These are phyloP conservation scores for Euplexia lucipara DNA, from an alignment of 2,888 invertebrate genomes.

Conservation along the genomic window DNA sequence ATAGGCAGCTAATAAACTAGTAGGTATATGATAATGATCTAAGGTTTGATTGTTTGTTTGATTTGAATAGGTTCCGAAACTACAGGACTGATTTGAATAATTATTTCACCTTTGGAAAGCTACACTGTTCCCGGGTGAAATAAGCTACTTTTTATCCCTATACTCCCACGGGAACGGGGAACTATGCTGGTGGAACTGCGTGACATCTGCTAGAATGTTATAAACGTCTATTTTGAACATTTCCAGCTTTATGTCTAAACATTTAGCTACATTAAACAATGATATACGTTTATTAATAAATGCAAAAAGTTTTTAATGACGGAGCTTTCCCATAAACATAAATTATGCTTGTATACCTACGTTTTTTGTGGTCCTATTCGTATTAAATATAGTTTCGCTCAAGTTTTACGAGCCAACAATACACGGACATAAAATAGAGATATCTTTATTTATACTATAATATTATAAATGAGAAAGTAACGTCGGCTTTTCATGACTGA, in stretches of 20 bases:
- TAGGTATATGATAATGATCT: too few relatives aligned
- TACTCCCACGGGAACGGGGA: too few relatives aligned
- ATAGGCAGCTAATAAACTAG: too few relatives aligned
- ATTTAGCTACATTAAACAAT: conserved; percentile 2
- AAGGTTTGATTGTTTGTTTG: too few relatives aligned
- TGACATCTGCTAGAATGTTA: neutral
- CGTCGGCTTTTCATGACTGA: too few relatives aligned
- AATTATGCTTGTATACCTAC: neutral
- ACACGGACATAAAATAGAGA: neutral
- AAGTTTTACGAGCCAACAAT: conserved; percentile 1
- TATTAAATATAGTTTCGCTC: neutral
- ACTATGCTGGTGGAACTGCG: too few relatives aligned
- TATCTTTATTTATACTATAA: neutral
- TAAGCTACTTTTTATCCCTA: too few relatives aligned
- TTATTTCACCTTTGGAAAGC: too few relatives aligned
- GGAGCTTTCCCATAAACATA: neutral
- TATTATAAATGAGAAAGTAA: too few relatives aligned
- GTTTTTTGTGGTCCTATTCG: neutral
- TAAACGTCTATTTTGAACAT: neutral
- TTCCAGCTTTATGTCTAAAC: neutral
- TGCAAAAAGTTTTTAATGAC: neutral
- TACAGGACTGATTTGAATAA: too few relatives aligned
- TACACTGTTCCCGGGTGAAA: too few relatives aligned
- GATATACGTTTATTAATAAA: neutral
- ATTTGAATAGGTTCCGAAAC: too few relatives aligned